Evolutionary conservation across 2,113 vertebrate species (phyloP), one percentile per base, ranked within the genome.

Genomic region (Stegostoma tigrinum): DNA sequence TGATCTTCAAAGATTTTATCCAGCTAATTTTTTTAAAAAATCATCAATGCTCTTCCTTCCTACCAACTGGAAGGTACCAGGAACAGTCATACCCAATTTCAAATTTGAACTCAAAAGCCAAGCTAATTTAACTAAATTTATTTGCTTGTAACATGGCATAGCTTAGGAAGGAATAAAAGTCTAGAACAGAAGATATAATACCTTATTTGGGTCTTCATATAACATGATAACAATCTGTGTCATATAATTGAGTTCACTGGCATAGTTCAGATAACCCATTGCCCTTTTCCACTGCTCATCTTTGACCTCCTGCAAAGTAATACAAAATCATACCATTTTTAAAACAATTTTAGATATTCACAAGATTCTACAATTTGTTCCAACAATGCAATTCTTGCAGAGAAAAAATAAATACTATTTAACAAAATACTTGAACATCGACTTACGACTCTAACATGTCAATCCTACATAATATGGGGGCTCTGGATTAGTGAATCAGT

Each of bases 181-280:
- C 38, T 48, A n/a, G 24, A 17, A n/a, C 2, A 48, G 42, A 75
- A 75, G 23, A 94, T 0, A 30, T 96, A 85, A 38, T 98, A 99
- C 98, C 98, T 99, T 98, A 97, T 98, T 98, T 96, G 98, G 98
- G 96, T 99, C 98, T 95, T 99, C 98, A 96, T 99, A 99, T 24
- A 99, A 98, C 98, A 99, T 99, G 96, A 99, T 98, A 75, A 99
- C 98, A 97, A 99, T 98, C 97, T 99, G 98, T 15, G 98, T 99
- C 98, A 99, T 99, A 96, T 99, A 99, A 97, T 98, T 99, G 95
- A 99, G 98, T 96, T 99, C 98, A 96, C 97, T 99, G 96, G 98
- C 98, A 96, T 98, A 97, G 96, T 98, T 98, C 72, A 99, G 97
- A 96, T 99, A 99, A 96, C 98, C 98, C 98, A 99, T 98, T 96